A percentile compares a stretch with the other conserved stretches of the same genome.
Conservation (phyloP, 2,113 vertebrate species). For the Crotalus horridus region DNA sequence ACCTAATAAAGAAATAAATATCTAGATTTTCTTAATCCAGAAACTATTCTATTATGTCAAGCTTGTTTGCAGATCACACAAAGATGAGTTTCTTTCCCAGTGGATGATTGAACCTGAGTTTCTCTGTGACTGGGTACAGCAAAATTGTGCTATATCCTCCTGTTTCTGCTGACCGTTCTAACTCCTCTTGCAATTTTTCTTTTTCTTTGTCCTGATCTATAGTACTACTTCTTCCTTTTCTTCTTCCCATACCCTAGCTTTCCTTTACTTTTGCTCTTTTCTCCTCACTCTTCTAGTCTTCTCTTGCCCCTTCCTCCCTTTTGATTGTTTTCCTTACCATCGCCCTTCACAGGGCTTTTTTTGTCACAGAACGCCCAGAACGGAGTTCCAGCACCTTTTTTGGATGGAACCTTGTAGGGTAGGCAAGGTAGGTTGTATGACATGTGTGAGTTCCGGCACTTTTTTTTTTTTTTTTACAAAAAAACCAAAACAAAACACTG, state of each 20-base stretch:
- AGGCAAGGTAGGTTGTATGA: no score
- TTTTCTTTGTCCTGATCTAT: not conserved
- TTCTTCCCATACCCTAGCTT: not conserved
- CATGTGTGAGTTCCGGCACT: no score
- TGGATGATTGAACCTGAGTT: not conserved
- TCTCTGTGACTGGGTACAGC: not conserved
- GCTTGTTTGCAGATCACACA: not conserved
- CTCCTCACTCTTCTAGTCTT: not conserved
- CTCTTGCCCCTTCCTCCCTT: not conserved
- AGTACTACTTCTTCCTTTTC: not conserved
- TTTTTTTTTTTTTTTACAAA: no score
- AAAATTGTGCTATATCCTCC: not conserved
- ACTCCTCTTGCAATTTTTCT: not conserved
- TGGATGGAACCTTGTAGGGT: no score
- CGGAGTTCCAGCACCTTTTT: no score
- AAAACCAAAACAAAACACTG: not conserved
- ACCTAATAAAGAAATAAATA: not conserved
- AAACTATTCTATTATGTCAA: not conserved
- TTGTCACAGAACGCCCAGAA: no score
- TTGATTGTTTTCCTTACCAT: not conserved
- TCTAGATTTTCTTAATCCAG: not conserved
- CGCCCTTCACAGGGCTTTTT: no score
- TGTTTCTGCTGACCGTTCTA: not conserved
- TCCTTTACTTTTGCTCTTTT: not conserved
- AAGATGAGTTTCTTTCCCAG: not conserved